Evolutionary conservation across 2,113 vertebrate species (phyloP).

Genomic region (Anser brachyrhynchus): DNA sequence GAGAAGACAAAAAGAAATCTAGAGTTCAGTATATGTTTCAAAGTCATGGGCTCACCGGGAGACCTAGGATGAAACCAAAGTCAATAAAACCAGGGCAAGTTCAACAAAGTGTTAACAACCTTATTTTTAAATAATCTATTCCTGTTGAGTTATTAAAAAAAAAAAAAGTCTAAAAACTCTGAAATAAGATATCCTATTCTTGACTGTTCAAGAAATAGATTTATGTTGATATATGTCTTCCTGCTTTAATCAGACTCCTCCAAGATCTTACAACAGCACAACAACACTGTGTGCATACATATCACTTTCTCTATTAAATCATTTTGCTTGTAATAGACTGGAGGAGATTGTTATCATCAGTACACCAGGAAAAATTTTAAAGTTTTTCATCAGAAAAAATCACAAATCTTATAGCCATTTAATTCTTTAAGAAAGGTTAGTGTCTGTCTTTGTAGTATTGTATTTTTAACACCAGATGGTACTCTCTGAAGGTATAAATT

Average conservation of each 20-base stretch:
- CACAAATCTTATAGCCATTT: background rate
- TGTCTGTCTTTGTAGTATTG: background rate
- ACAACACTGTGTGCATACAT: accelerated
- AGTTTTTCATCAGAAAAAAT: background rate
- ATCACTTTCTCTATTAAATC: background rate
- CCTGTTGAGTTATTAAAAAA: background rate
- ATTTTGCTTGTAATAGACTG: background rate
- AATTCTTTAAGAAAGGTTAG: background rate
- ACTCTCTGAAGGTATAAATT: background rate
- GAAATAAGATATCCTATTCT: background rate
- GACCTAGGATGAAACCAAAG: background rate
- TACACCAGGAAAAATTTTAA: background rate
- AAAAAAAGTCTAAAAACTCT: background rate
- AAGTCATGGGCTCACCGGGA: background rate
- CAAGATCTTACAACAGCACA: background rate
- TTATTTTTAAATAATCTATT: background rate
- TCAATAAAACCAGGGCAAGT: accelerated
- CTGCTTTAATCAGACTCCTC: background rate
- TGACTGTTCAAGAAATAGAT: background rate
- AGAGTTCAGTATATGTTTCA: background rate
- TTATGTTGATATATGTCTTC: background rate
- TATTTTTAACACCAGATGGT: background rate
- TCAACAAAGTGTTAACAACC: background rate
- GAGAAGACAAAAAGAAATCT: background rate
- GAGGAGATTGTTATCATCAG: background rate